Base-by-base conservation (phyloP, 2,113 vertebrate genomes). In the Tetrao urogallus region DNA sequence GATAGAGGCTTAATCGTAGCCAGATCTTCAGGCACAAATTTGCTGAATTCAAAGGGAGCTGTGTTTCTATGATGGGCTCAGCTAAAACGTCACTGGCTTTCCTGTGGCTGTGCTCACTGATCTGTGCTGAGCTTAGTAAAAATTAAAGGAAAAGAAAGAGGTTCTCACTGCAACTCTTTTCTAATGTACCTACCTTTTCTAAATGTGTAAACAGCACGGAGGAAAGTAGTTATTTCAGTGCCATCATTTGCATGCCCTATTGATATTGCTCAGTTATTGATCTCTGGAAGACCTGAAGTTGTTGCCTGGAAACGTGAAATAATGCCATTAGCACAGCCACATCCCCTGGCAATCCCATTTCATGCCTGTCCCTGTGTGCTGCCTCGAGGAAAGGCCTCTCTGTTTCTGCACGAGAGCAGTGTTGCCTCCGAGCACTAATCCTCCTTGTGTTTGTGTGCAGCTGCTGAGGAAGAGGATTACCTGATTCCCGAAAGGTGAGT, bases 401-500 rank as follows among this genome's bases (percentile, higher is more conserved):
- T 3, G 27, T 76, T 13, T 42, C 36, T 16, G 10, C 3, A 30
- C 28, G 19, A 48, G 8, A 12, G 3, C 1, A 4, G 34, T 10
- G 6, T 67, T 27, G 47, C 40, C 88, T 78, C 40, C 75, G 25
- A 48, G 3, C 4, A 0, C 28, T 94, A 92, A 95, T 34, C 63
- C 28, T 79, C 60, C 75, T 6, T 90, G 56, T 94, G 32, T 90
- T 92, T 96, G 42, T 89, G 89, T 97, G 77, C 97, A 98, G 98
- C 60, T 93, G 78, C 94, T 66, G 54, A 2, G 1, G 87, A 96
- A 76, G 97, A 97, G 8, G 71, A 80, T 34, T 83, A 86, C 78
- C 13, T 96, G 87, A 88, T 52, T 84, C 93, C 92, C 0, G 69
- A 90, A 77, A 96, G 95, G 98, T 98, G 80, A 98, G 98, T 42